Base-by-base conservation (phyloP, 2,888 invertebrate genomes). In the Limnephilus rhombicus region DNA sequence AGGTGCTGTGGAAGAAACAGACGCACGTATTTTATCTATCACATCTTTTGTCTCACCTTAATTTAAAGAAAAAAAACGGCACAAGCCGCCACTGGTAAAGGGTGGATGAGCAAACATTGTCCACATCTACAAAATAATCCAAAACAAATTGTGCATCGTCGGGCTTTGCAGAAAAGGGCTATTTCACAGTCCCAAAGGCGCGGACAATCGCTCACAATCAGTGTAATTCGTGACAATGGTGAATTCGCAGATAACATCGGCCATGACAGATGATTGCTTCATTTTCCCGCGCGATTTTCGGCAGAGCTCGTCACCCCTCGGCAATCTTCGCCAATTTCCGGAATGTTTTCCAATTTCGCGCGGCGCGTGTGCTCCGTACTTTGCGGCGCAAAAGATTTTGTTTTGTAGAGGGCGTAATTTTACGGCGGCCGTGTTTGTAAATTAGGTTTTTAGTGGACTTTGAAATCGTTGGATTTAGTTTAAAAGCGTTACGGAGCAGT, bases 261-360 rank as follows among this genome's bases (percentile, higher is more conserved):
- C 88, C 31, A 68, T 88, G 88, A 88, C 88, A 88, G 88, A 31
- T 68, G 88, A 88, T 88, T 88, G 88, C 88, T 88, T 88, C 68
- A 88, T 88, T 88, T 68, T 88, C 68, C 68, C 88, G 88, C 68
- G 88, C 68, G 88, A 53, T 68, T 88, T 88, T 88, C 68, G 88
- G 87, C 29, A 15, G 31, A n/a, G 29, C 31, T 87, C 87, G 87
- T 87, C 53, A 53, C n/a, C 31, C 9, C 53, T 37, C 88, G 88
- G 11, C 88, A 31, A 18, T 88, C 29, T 68, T n/a, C 88, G 88
- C 53, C n/a, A 45, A 41, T 45, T 86, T 45, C 45, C 15, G 24
- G n/a, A 15, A 82, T 34, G 82, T 34, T 82, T 31, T 82, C 82
- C 34, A 82, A 34, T 82, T 82, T 82, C 9, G 24, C 24, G 68